Evolutionary conservation across 2,113 vertebrate species (phyloP).

Genomic region (Suricata suricatta): DNA sequence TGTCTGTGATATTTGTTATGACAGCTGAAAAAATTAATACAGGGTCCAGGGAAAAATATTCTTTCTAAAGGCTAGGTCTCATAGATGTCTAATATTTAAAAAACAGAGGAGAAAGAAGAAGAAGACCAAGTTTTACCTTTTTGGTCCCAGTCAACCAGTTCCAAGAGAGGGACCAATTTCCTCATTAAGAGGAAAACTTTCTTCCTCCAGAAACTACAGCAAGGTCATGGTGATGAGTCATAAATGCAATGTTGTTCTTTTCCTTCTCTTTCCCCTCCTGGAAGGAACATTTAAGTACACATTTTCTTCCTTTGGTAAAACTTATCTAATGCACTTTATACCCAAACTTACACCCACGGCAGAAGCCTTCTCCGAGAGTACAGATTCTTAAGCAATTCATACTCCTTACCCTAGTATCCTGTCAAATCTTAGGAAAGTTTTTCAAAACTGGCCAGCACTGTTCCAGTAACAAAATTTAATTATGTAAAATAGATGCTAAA

Average conservation of each 20-base stretch:
- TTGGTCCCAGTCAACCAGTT: not conserved
- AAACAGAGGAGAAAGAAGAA: not conserved
- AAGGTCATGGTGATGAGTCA: not conserved
- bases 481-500: not conserved
- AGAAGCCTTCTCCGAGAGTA: not conserved
- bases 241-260: not conserved
- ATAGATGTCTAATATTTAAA: not conserved
- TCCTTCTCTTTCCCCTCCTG: not conserved
- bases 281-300: not conserved
- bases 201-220: not conserved
- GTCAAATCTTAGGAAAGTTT: not conserved
- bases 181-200: not conserved
- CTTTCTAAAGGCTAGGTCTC: not conserved
- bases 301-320: not conserved
- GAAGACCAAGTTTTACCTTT: not conserved
- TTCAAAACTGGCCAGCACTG: not conserved
- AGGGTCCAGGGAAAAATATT: not conserved
- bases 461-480: not conserved
- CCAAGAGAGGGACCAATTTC: not conserved
- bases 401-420: not conserved
- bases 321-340: not conserved
- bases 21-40: not conserved
- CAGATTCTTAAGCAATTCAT: not conserved
- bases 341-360: not conserved
- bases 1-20: not conserved